phyloP scores from a whole-genome alignment of 1,140 invertebrate genomes.

The Macrosteles quadrilineatus region DNA sequence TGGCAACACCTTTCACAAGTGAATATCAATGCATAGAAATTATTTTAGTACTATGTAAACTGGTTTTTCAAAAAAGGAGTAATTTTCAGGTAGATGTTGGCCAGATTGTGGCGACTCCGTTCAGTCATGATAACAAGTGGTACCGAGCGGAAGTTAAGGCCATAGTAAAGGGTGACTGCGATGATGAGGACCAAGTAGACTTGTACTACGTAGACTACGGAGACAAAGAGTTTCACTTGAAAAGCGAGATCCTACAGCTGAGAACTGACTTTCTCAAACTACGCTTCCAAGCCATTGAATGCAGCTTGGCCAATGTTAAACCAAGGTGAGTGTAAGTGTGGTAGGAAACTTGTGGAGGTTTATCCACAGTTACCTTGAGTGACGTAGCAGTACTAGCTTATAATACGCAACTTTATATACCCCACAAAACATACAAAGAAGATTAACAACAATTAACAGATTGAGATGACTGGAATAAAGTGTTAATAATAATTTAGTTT shows the following conservation, averaged over 20 bases:
- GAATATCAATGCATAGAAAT: too few relatives aligned
- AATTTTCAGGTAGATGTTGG: slow-evolving; percentile 59
- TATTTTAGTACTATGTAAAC: too few relatives aligned
- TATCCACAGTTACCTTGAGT: too few relatives aligned
- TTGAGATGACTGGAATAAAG: too few relatives aligned
- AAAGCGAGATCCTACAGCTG: slow-evolving; percentile 64
- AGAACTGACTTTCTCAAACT: slow-evolving; percentile 71
- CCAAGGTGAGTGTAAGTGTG: slow-evolving; percentile 57
- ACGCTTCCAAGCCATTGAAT: slow-evolving; percentile 77
- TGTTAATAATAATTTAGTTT: too few relatives aligned
- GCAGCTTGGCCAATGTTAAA: slow-evolving; percentile 69
- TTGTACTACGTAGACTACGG: slow-evolving; percentile 83
- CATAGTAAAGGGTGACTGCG: slow-evolving; percentile 51
- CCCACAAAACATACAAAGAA: too few relatives aligned
- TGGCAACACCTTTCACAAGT: too few relatives aligned
- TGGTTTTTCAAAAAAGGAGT: too few relatives aligned
- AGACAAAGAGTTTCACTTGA: slow-evolving; percentile 63
- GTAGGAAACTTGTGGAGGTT: too few relatives aligned
- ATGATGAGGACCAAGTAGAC: slow-evolving; percentile 56
- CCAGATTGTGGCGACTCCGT: slow-evolving; percentile 77
- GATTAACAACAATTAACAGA: too few relatives aligned
- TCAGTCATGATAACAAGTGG: slow-evolving; percentile 74
- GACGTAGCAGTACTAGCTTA: too few relatives aligned
- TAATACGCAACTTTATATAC: too few relatives aligned
- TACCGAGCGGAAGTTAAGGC: slow-evolving; percentile 59